Conservation (phyloP, 30 jellyfish, hydroid and myxozoan genomes). For the Haliclystus octoradiatus region DNA sequence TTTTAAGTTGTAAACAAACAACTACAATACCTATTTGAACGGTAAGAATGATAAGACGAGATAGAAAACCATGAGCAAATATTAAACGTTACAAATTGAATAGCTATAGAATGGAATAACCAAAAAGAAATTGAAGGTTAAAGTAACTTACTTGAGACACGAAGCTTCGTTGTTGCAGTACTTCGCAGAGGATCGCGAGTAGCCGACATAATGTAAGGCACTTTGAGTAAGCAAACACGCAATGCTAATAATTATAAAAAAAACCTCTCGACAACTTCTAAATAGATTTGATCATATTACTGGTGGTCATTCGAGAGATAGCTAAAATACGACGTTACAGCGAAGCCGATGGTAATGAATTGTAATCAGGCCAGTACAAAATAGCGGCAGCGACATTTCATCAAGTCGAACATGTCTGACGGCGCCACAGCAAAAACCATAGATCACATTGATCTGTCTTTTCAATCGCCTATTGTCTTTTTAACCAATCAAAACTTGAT, state of each 20-base stretch:
- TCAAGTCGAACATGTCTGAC: not conserved
- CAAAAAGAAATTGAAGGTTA: not conserved
- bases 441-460: not conserved
- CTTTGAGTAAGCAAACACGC: too few relatives aligned
- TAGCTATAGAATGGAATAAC: not conserved
- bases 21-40: not conserved
- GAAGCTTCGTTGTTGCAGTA: not conserved
- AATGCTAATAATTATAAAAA: too few relatives aligned
- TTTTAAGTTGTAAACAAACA: not conserved
- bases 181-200: not conserved
- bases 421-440: not conserved
- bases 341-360: too few relatives aligned
- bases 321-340: not conserved
- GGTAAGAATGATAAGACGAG: not conserved
- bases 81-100: not conserved
- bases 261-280: too few relatives aligned
- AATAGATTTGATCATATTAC: too few relatives aligned
- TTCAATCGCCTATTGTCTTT: not conserved
- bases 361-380: too few relatives aligned
- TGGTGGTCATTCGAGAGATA: not conserved
- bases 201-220: not conserved
- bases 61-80: not conserved
- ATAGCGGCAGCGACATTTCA: not conserved
- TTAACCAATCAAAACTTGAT: not conserved
- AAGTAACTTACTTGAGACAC: not conserved